Base-by-base conservation (phyloP, 2,888 invertebrate species). In the Orgyia antiqua region DNA sequence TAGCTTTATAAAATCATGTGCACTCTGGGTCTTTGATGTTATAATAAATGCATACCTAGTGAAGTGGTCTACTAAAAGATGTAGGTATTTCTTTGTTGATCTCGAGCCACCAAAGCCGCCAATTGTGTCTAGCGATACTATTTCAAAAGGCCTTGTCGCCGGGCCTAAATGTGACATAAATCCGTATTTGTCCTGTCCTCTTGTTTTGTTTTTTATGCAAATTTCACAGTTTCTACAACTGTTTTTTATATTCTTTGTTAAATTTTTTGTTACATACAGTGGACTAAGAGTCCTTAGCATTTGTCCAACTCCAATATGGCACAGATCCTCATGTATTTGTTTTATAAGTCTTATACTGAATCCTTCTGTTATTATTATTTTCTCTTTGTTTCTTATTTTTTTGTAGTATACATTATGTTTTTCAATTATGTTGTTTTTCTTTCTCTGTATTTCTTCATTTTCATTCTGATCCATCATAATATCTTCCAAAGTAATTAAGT, bases 281-380 rank as follows among this genome's bases (percentile, higher is more conserved):
- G n/a, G n/a, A n/a, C n/a, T n/a, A n/a, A n/a, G n/a, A n/a, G n/a
- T n/a, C n/a, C n/a, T n/a, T n/a, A n/a, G n/a, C 18, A 39, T 29
- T 33, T 53, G 51, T 24, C 23, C 24, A 11, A 24, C 32, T 13
- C 48, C 43, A 7, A 57, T 43, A 29, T 61, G 55, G 27, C 53
- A 51, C 1, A 33, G 31, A 8, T 8, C 6, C 8, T 47, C 4
- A 32, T 54, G 54, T 23, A 29, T 10, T 4, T 28, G 19, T 42
- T 32, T 23, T 15, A 55, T 40, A 7, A 48, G 5, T 15, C 19
- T 39, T 31, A 33, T 48, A 33, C 50, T 51, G 24, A 49, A 43
- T n/a, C n/a, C n/a, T n/a, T n/a, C n/a, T n/a, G n/a, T n/a, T n/a
- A n/a, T n/a, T n/a, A n/a, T n/a, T n/a, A n/a, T n/a, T n/a, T n/a